Evolutionary conservation across 2,797 vertebrate species (phyloP), one percentile per base, ranked within the genome.

Genomic region (Gobio occitaniae): DNA sequence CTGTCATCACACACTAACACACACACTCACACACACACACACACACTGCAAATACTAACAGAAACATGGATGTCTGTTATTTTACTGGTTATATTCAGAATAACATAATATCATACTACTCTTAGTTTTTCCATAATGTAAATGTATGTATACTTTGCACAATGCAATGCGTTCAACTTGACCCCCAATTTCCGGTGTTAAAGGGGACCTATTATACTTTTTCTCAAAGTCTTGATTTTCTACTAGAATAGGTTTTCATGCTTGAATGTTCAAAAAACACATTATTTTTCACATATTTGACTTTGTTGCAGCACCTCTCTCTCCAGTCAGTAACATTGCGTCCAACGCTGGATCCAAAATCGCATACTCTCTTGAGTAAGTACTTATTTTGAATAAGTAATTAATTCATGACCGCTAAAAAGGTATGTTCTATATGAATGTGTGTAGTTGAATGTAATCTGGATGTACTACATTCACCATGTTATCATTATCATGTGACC

Each of bases 1-100:
- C 25, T 47, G 48, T 59, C 82, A 80, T 82, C 56, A 29, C 76
- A 80, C 54, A 80, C 19, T 82, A 16, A 75, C 32, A 83, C 78
- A 74, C 52, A 77, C 54, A 79, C 38, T 29, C 56, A 32, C 32
- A 32, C 32, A 32, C 32, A 32, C 32, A 32, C 32, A 32, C 32
- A 32, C 32, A 32, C 32, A 32, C 32, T n/a, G 68, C 80, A 71
- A 83, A 66, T 54, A 76, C 9, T 19, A 83, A 19, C 3, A 65
- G 36, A 71, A 7, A 69, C 52, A 71, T 25, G 50, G 29, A 29
- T 50, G 48, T 52, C 9, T 52, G 8, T 50, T 74, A 29, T 17
- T 9, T 17, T 29, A n/a, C 19, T 1, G 41, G 69, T n/a, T 15
- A 3, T 52, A 19, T 32, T 74, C 15, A 32, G 15, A 74, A 74